Evolutionary conservation across 2,797 vertebrate species (phyloP).

Genomic region (Cossypha heuglini): DNA sequence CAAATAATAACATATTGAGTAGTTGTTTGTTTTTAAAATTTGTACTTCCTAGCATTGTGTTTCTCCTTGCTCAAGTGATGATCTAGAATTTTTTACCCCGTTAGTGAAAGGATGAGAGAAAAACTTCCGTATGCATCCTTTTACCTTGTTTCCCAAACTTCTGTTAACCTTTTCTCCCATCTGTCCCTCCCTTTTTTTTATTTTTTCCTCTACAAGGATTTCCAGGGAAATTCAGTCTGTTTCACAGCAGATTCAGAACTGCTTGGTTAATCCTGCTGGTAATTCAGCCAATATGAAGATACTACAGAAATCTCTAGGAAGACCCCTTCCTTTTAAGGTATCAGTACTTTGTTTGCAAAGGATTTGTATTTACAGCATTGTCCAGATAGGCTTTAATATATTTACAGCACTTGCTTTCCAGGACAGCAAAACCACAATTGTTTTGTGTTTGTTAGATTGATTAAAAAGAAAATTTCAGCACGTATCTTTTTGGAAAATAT

Average conservation of each 20-base stretch:
- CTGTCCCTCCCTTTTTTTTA: neutral
- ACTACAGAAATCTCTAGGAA: constrained; percentile 90
- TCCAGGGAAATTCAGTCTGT: constrained; percentile 87
- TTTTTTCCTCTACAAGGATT: constrained; percentile 65
- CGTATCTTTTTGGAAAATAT: neutral
- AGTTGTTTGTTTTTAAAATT: neutral
- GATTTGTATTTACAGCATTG: neutral
- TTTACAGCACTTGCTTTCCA: neutral
- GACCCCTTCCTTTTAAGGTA: constrained; percentile 94
- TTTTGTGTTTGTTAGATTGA: neutral
- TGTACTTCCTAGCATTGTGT: neutral
- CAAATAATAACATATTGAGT: neutral
- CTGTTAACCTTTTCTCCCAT: neutral
- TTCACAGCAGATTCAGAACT: constrained; percentile 86
- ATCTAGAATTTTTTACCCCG: neutral
- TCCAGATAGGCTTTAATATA: neutral
- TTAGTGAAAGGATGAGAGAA: neutral
- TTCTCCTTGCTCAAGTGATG: neutral
- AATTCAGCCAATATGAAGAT: constrained; percentile 81
- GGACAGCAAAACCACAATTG: neutral
- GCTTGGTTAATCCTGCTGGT: constrained; percentile 79
- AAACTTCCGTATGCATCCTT: neutral
- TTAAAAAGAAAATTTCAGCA: neutral
- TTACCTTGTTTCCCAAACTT: neutral
- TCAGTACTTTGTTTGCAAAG: neutral